These are phyloP conservation scores for Colaptes auratus DNA, from an alignment of 2,113 vertebrate species.

Conservation along the genomic window DNA sequence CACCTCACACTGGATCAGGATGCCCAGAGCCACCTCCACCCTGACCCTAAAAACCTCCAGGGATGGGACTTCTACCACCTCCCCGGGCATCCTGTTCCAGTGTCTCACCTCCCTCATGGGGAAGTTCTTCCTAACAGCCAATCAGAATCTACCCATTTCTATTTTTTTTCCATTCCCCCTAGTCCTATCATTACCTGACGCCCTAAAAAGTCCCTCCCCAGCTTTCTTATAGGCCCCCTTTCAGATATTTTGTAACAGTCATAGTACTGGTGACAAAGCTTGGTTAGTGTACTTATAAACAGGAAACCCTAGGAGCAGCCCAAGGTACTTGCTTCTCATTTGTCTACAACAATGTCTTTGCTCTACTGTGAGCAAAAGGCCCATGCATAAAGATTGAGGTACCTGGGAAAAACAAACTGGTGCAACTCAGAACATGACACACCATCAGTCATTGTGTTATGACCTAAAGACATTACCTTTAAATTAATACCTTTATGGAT, in stretches of 20 bases:
- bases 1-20: too few species aligned
- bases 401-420: not conserved
- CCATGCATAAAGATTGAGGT: not conserved
- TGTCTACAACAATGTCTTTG: not conserved
- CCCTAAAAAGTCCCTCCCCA: too few species aligned
- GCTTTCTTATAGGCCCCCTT: too few species aligned
- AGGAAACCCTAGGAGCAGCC: fast-evolving
- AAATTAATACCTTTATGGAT: slow-evolving; percentile 6
- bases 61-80: too few species aligned
- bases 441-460: not conserved
- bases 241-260: not conserved
- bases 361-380: not conserved
- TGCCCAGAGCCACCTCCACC: too few species aligned
- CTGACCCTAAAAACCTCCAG: too few species aligned
- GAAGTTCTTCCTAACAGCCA: too few species aligned
- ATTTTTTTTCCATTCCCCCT: too few species aligned
- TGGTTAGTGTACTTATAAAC: not conserved
- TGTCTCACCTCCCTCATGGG: too few species aligned
- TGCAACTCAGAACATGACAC: not conserved
- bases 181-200: too few species aligned
- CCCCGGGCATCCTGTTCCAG: too few species aligned
- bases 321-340: not conserved
- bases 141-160: too few species aligned
- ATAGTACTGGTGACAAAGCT: not conserved
- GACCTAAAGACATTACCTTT: not conserved